Base-by-base conservation (phyloP, 2,113 vertebrate genomes). In the Bos javanicus region DNA sequence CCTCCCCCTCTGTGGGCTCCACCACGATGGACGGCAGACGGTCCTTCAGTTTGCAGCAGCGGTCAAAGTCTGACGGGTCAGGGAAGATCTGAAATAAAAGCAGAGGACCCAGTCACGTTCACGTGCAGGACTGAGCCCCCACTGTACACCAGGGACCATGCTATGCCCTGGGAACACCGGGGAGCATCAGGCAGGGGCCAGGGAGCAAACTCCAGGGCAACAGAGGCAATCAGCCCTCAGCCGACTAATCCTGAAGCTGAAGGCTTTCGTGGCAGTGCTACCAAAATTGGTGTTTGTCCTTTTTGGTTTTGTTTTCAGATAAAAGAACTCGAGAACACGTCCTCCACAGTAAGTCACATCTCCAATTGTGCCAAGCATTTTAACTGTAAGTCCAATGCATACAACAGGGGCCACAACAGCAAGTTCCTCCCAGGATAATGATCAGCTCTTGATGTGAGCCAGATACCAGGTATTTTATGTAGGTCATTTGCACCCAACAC, bases 31-130 rank as follows among this genome's bases (percentile, higher is more conserved):
- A 99, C 8, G 99, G 99, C 86, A 99, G 99, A 2, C 99, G 99
- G 98, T 99, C 99, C 98, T 99, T 99, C 97, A 99, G 99, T 91
- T 99, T 99, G 97, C 99, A 99, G 99, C 99, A 99, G 5, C 99
- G 99, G 89, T 99, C 99, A 0, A 99, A 99, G 98, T 99, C 99
- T 0, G 99, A 99, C 0, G 99, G 99, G 97, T 99, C 99, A 0
- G 99, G 99, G 95, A 99, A 99, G 98, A 99, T 99, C 99, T 99
- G 98, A 30, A 98, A 98, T 6, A 78, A 90, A 16, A 98, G 60
- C 94, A 97, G 50, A 62, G 94, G n/a, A 95, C 36, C 17, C 0
- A 13, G 88, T 98, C 21, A 98, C 5, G 28, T 1, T n/a, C 16
- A 1, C 0, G 1, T 2, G 62, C 54, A 54, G 74, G 8, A 7